phyloP scores from a whole-genome alignment of 2,888 invertebrate genomes.

The Chrysolina oricalcia region DNA sequence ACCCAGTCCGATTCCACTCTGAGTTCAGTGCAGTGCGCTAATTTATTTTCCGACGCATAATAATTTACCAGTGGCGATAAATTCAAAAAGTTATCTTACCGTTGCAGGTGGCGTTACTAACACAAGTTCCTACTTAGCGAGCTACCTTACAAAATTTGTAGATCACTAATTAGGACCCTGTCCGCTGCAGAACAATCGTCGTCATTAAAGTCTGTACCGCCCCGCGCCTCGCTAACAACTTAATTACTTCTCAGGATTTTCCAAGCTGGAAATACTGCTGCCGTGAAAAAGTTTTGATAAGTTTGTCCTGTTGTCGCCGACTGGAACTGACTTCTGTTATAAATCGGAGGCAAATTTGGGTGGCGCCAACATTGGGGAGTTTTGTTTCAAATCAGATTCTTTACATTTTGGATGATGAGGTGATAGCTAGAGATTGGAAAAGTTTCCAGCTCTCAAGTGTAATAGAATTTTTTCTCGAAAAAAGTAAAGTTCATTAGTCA shows the following conservation, averaged over 20 bases:
- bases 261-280: slow-evolving; percentile 27
- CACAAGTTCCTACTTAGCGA: slow-evolving; percentile 38
- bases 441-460: too few relatives aligned
- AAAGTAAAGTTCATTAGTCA: too few relatives aligned
- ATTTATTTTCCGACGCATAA: slow-evolving; percentile 1
- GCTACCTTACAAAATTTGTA: slow-evolving; percentile 55
- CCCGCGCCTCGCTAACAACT: slow-evolving; percentile 57
- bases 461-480: too few relatives aligned
- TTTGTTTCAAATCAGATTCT: too few relatives aligned
- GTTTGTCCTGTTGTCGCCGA: slow-evolving; percentile 37
- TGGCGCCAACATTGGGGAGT: too few relatives aligned
- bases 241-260: slow-evolving; percentile 60
- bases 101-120: slow-evolving; percentile 43
- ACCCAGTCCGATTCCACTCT: neutral
- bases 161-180: slow-evolving; percentile 64
- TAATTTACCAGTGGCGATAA: slow-evolving; percentile 34
- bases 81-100: slow-evolving; percentile 44
- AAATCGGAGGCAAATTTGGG: neutral
- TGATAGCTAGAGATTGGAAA: too few relatives aligned
- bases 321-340: slow-evolving; percentile 16
- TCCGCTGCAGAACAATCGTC: slow-evolving; percentile 65
- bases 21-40: neutral
- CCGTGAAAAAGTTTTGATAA: slow-evolving; percentile 43
- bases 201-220: slow-evolving; percentile 58
- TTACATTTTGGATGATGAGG: too few relatives aligned